Evolutionary conservation across 2,113 vertebrate genomes (phyloP), one percentile per base, ranked within the genome.

Genomic region (Dipodomys ordii): DNA sequence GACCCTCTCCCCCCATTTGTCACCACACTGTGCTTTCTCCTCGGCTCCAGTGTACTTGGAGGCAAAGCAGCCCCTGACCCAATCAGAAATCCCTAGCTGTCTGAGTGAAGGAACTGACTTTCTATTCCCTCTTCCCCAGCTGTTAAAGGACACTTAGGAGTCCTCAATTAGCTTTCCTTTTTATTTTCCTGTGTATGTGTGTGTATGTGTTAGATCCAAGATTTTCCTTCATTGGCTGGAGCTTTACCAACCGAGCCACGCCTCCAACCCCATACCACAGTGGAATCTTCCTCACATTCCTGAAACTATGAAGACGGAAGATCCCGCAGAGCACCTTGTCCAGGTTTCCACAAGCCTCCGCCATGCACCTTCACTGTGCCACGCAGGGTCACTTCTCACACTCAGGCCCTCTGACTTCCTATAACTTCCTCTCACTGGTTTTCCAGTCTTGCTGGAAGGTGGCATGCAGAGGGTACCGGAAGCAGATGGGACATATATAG

Each of bases 21-120:
- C 82, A 28, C 49, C 79, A 30, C 30, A 1, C 53, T 49, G 6
- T 69, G 18, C 3, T 1, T 46, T n/a, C 20, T 13, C 23, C 67
- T 49, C 12, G 10, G 49, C 12, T 49, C 49, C 49, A 49, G 12
- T 49, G 49, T 12, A 49, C 49, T 49, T 49, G 49, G 49, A 12
- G 49, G 49, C 76, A 81, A 62, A 77, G 65, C 6, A 83, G 89
- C 92, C 68, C 72, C 93, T 49, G 30, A 93, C 94, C 93, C 30
- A 71, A 92, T 96, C 88, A 90, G 76, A 39, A 39, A 39, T 39
- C 39, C 46, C 46, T 13, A 2, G 6, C 35, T 15, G 22, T 53
- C 23, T n/a, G 23, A 32, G 12, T 2, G 25, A 90, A 81, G 35
- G 32, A 81, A 76, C 11, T 49, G 20, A 16, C 46, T 27, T 46